These are phyloP conservation scores for Artemia sp. DNA, from an alignment of 2,888 invertebrate genomes.

Conservation along the genomic window DNA sequence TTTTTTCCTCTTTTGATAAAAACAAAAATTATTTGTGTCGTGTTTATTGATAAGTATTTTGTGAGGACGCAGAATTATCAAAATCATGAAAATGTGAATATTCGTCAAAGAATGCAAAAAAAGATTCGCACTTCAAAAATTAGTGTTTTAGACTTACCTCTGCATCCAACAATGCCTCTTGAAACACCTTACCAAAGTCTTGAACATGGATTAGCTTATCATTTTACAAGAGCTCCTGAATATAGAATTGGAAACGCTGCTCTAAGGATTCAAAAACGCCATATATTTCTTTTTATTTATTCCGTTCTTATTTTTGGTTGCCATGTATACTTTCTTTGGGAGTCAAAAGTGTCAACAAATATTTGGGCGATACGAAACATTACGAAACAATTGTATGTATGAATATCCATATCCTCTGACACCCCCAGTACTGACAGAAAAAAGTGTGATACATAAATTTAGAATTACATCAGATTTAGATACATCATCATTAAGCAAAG, in stretches of 20 bases:
- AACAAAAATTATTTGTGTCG: conserved; percentile 45
- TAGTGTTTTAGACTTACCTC: too few species aligned
- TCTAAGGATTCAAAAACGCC: not conserved
- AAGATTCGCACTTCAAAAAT: too few species aligned
- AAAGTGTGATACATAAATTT: conserved; percentile 54
- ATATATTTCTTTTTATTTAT: too few species aligned
- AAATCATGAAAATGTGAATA: too few species aligned
- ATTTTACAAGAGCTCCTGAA: not conserved
- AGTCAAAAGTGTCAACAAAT: not conserved
- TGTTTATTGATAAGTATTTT: too few species aligned
- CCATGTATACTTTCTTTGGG: not conserved
- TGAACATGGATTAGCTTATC: not conserved
- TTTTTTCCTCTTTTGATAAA: too few species aligned
- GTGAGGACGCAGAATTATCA: too few species aligned
- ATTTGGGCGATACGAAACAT: not conserved
- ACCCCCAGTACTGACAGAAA: conserved; percentile 43
- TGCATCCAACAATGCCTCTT: too few species aligned
- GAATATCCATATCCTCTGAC: conserved; percentile 69
- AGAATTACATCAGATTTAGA: conserved; percentile 88
- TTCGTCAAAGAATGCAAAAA: too few species aligned
- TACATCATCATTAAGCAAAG: conserved; percentile 54
- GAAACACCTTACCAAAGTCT: too few species aligned
- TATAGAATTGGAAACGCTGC: not conserved
- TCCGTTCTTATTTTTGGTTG: not conserved
- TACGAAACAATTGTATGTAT: conserved; percentile 35